Base-by-base conservation (phyloP, 2,888 invertebrate species). In the Conus canariensis region DNA sequence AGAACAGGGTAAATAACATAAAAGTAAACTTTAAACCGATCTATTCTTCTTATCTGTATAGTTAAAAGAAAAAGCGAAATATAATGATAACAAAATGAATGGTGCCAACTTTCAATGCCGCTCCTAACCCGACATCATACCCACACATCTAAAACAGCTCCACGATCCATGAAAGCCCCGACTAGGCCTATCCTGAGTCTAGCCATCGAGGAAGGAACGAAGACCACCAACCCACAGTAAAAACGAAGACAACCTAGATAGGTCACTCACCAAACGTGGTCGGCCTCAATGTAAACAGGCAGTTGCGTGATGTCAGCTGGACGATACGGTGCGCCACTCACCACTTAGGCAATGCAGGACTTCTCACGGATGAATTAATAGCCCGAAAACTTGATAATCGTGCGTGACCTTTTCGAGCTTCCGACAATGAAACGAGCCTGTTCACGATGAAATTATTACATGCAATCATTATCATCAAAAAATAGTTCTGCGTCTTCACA, bases 351-450 rank as follows among this genome's bases (percentile, higher is more conserved):
- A 14, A 83, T 22, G n/a, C n/a, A 56, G 45, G 83, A 25, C 85
- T 60, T 67, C 82, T 83, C 83, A 85, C 74, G 85, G 89, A 89
- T 85, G 89, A 89, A 89, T 89, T 89, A 89, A 85, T 89, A 58
- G 85, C 85, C 89, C 85, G 56, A 89, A 89, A 85, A 89, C 89
- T 89, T 89, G 89, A 85, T 89, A 89, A 89, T 89, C 89, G 85
- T 89, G 85, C 89, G 89, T 89, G 89, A 89, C 89, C 89, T 89
- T 89, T 89, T 83, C 85, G 45, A 25, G 89, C 85, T 89, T 89
- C 89, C 89, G 89, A 89, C 89, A 89, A 89, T 89, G 89, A 83
- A 83, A 56, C 89, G 85, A 30, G 89, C 89, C 89, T 85, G 59
- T 85, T 89, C 74, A 85, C 85, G 70, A 64, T 59, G 45, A n/a